These are phyloP conservation scores for Lordiphosa andalusiaca DNA, from an alignment of 2,888 invertebrate genomes.

Conservation along the genomic window DNA sequence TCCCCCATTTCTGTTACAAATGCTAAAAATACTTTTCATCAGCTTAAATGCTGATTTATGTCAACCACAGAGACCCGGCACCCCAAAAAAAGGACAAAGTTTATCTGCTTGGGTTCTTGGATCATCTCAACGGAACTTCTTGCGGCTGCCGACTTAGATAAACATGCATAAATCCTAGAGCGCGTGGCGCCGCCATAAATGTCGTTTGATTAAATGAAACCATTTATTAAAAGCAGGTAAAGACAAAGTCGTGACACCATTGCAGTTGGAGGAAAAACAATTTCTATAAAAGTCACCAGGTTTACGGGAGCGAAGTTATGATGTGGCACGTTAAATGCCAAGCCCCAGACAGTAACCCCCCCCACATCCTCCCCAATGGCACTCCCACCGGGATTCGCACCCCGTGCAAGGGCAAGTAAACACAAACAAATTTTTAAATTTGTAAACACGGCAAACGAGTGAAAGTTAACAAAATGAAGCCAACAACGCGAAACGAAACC, in stretches of 20 bases:
- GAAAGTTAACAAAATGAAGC: slow-evolving; percentile 47
- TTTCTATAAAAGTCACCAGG: slow-evolving; percentile 63
- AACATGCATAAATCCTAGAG: slow-evolving; percentile 52
- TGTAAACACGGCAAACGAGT: slow-evolving; percentile 64
- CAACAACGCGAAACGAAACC: slow-evolving; percentile 40
- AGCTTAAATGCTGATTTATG: slow-evolving; percentile 66
- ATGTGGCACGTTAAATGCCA: slow-evolving; percentile 44
- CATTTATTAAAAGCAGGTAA: slow-evolving; percentile 66
- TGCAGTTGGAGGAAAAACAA: slow-evolving; percentile 48
- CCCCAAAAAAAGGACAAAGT: slow-evolving; percentile 48
- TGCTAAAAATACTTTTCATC: slow-evolving; percentile 34
- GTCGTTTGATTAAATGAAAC: slow-evolving; percentile 72
- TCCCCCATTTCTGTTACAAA: not conserved
- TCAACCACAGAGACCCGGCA: slow-evolving; percentile 49
- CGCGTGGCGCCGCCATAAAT: slow-evolving; percentile 53
- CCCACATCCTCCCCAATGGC: slow-evolving; percentile 4
- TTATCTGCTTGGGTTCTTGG: slow-evolving; percentile 42
- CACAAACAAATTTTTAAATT: slow-evolving; percentile 74
- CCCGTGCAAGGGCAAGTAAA: slow-evolving; percentile 46
- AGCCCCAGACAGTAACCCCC: slow-evolving; percentile 19
- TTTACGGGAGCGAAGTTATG: slow-evolving; percentile 44
- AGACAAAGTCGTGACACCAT: slow-evolving; percentile 64
- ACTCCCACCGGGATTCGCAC: not conserved
- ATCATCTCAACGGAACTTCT: slow-evolving; percentile 41
- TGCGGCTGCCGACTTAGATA: slow-evolving; percentile 36